These are phyloP conservation scores for Drosophila teissieri DNA, from an alignment of 1,140 invertebrate species.

Conservation along the genomic window DNA sequence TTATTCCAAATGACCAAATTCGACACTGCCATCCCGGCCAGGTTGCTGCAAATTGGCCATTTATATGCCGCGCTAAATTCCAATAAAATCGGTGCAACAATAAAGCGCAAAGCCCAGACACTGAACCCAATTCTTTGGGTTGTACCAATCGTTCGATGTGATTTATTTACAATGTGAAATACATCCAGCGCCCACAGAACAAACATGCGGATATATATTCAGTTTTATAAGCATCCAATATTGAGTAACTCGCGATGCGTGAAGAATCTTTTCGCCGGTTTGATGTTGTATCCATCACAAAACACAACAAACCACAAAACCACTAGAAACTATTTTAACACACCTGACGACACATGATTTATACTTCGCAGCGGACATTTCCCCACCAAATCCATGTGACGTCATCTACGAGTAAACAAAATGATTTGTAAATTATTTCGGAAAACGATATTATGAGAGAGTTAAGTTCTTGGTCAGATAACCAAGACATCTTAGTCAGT, in stretches of 20 bases:
- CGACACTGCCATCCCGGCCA: slow-evolving; percentile 37
- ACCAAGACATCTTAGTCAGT: background rate
- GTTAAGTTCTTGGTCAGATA: slow-evolving; percentile 4
- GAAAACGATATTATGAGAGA: slow-evolving; percentile 14
- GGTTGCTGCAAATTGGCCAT: slow-evolving; percentile 39
- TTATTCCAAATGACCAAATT: slow-evolving; percentile 55
- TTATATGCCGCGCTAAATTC: slow-evolving; percentile 51
- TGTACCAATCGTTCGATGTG: slow-evolving; percentile 12
- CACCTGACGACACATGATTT: slow-evolving; percentile 72
- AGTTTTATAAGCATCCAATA: slow-evolving; percentile 38
- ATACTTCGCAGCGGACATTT: slow-evolving; percentile 28
- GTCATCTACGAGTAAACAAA: slow-evolving; percentile 10
- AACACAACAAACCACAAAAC: slow-evolving; percentile 57
- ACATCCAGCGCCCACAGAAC: slow-evolving; percentile 8
- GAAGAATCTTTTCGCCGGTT: slow-evolving; percentile 27
- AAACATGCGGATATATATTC: slow-evolving; percentile 26
- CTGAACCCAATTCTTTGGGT: slow-evolving; percentile 13
- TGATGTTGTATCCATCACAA: too few relatives aligned
- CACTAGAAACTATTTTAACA: slow-evolving; percentile 79
- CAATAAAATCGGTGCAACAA: slow-evolving; percentile 17
- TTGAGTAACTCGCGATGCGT: slow-evolving; percentile 38
- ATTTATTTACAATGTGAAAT: slow-evolving; percentile 20
- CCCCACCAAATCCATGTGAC: slow-evolving; percentile 22
- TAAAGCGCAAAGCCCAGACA: background rate
- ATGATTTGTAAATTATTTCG: slow-evolving; percentile 31